Percentiles rank a stretch among this genome's conserved stretches.
phyloP scores from a whole-genome alignment of 2,113 vertebrate genomes.

The Ochotona princeps region DNA sequence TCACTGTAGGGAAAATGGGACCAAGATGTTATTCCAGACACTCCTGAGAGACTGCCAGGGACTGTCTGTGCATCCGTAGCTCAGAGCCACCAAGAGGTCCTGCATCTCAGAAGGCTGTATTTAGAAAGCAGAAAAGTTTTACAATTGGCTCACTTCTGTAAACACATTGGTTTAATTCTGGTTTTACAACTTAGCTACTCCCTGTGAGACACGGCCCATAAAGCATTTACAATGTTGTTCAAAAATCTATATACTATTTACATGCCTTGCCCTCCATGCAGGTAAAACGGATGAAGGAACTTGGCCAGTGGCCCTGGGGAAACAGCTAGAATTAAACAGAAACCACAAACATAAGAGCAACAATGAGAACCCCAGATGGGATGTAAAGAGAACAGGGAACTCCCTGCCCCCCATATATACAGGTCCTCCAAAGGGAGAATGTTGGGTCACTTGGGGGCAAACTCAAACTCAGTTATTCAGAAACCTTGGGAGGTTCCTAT shows the following conservation, averaged over 20 bases:
- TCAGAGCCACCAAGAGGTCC: neutral
- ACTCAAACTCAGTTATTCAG: neutral
- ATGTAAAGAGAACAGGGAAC: neutral
- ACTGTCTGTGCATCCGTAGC: neutral
- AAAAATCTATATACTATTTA: slow-evolving; percentile 68
- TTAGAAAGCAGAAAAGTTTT: slow-evolving; percentile 61
- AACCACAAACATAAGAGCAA: slow-evolving; percentile 52
- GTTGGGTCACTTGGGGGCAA: neutral
- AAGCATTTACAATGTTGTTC: slow-evolving; percentile 75
- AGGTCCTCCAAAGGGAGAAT: neutral
- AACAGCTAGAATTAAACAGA: slow-evolving; percentile 68
- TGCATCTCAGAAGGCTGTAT: slow-evolving; percentile 15
- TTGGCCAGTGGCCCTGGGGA: slow-evolving; percentile 65
- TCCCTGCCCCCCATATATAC: neutral
- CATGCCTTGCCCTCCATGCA: slow-evolving; percentile 54
- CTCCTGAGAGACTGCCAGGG: slow-evolving; percentile 16
- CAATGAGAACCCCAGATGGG: neutral
- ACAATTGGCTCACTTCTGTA: slow-evolving; percentile 70
- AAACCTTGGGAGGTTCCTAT: neutral
- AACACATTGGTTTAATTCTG: slow-evolving; percentile 71
- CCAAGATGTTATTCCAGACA: neutral
- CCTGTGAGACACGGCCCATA: slow-evolving; percentile 67
- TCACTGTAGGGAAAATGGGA: neutral
- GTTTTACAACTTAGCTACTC: slow-evolving; percentile 73
- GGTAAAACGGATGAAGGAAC: slow-evolving; percentile 62